phyloP scores from a whole-genome alignment of 2,113 vertebrate genomes.

The Dendropsophus ebraccatus region DNA sequence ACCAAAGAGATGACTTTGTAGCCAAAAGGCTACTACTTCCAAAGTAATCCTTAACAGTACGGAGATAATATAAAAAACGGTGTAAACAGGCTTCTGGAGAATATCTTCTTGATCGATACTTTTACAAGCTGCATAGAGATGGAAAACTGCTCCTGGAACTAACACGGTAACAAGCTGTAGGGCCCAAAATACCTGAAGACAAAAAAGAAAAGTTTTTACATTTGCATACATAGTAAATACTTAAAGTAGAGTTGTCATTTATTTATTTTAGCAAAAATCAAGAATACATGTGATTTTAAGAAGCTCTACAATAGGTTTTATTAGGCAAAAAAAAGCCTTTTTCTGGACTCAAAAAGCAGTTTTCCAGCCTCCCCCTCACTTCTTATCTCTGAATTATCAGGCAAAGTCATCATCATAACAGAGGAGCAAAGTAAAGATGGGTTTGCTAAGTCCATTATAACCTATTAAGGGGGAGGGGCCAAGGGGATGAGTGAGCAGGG shows the following conservation, averaged over 20 bases:
- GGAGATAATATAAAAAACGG: constrained; percentile 83
- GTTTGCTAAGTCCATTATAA: too few relatives aligned
- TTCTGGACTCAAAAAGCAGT: too few relatives aligned
- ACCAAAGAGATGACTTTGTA: constrained; percentile 87
- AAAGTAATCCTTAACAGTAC: constrained; percentile 84
- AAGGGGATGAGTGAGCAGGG: too few relatives aligned
- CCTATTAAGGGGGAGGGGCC: too few relatives aligned
- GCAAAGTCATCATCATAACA: too few relatives aligned
- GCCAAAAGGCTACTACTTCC: constrained; percentile 85
- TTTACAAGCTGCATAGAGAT: constrained; percentile 84
- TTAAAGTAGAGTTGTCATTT: neutral
- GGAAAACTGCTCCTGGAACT: constrained; percentile 84
- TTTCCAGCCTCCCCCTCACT: too few relatives aligned
- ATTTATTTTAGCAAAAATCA: too few relatives aligned
- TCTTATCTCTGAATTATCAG: too few relatives aligned
- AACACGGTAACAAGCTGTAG: constrained; percentile 84
- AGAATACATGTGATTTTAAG: too few relatives aligned
- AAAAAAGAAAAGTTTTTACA: constrained; percentile 54
- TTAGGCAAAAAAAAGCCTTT: too few relatives aligned
- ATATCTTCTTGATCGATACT: constrained; percentile 86
- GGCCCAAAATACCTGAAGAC: constrained; percentile 83
- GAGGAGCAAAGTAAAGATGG: too few relatives aligned
- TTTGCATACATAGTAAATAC: neutral
- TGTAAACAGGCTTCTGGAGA: constrained; percentile 79
- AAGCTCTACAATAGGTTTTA: too few relatives aligned